Conservation (phyloP, 2,797 vertebrate genomes). For the Odontamblyopus lacepedii region DNA sequence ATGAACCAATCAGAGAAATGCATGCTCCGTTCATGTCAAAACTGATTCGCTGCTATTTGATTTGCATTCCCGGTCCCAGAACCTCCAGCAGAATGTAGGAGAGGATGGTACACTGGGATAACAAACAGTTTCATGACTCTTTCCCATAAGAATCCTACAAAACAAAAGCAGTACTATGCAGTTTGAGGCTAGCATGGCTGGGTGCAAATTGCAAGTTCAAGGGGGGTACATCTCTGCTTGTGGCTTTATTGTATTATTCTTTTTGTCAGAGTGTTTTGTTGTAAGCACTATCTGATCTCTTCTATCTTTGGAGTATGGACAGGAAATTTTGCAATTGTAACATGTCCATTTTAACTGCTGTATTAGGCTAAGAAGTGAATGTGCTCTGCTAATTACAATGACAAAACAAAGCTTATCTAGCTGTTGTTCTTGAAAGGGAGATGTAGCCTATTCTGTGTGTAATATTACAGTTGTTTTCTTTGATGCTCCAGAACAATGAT, state of each 20-base stretch:
- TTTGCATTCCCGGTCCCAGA: neutral
- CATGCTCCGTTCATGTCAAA: neutral
- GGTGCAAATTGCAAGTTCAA: neutral
- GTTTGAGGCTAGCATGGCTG: neutral
- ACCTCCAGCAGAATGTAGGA: neutral
- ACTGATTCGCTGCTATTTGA: neutral
- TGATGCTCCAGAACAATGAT: constrained; percentile 43
- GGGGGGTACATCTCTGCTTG: neutral
- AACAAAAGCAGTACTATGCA: neutral
- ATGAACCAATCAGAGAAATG: neutral
- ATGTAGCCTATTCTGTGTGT: neutral
- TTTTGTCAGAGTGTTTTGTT: neutral
- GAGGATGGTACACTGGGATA: neutral
- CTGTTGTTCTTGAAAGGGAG: neutral
- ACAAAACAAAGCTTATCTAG: neutral
- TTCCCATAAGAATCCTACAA: neutral
- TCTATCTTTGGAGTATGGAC: neutral
- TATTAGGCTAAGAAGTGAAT: neutral
- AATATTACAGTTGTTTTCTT: no score
- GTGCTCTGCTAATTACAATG: neutral
- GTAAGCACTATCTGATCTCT: neutral
- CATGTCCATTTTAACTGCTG: neutral
- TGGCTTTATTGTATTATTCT: neutral
- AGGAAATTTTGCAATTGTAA: neutral
- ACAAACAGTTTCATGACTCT: neutral